Evolutionary conservation across 2,797 vertebrate species (phyloP).

Genomic region (Enteromius radiatus): DNA sequence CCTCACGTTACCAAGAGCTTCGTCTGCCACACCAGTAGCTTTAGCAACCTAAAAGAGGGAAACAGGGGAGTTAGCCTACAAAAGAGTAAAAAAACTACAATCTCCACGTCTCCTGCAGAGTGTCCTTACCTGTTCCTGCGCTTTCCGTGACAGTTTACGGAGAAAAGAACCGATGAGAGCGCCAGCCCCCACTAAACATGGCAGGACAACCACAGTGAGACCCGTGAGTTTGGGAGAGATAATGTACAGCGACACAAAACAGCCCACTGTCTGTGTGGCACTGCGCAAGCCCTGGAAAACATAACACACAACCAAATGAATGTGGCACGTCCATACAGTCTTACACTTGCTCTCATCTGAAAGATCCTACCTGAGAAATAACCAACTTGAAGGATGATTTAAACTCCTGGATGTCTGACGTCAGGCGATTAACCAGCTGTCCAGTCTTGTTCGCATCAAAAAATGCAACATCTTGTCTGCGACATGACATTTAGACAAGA

Average conservation of each 20-base stretch:
- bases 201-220: slow-evolving; percentile 85
- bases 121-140: slow-evolving; percentile 89
- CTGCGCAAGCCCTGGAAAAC: slow-evolving; percentile 89
- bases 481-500: slow-evolving; percentile 39
- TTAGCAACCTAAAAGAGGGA: slow-evolving; percentile 84
- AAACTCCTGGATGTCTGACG: slow-evolving; percentile 94
- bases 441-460: slow-evolving; percentile 93
- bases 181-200: slow-evolving; percentile 84
- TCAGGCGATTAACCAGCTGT: slow-evolving; percentile 91
- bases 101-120: background rate
- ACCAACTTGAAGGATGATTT: slow-evolving; percentile 96
- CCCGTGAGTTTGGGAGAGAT: slow-evolving; percentile 92
- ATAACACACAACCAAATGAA: background rate
- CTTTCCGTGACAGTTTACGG: slow-evolving; percentile 86
- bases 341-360: background rate
- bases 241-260: slow-evolving; percentile 90
- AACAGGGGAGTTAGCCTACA: background rate
- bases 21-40: slow-evolving; percentile 90
- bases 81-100: background rate
- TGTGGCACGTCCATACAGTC: background rate
- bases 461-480: slow-evolving; percentile 93
- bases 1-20: slow-evolving; percentile 91
- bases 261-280: slow-evolving; percentile 88
- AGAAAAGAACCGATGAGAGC: slow-evolving; percentile 88
- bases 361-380: slow-evolving; percentile 86